A percentile compares a stretch with the other conserved stretches of the same genome.
Evolutionary conservation across 2,113 vertebrate genomes (phyloP).

Genomic region (Neodontobutis hainanensis): DNA sequence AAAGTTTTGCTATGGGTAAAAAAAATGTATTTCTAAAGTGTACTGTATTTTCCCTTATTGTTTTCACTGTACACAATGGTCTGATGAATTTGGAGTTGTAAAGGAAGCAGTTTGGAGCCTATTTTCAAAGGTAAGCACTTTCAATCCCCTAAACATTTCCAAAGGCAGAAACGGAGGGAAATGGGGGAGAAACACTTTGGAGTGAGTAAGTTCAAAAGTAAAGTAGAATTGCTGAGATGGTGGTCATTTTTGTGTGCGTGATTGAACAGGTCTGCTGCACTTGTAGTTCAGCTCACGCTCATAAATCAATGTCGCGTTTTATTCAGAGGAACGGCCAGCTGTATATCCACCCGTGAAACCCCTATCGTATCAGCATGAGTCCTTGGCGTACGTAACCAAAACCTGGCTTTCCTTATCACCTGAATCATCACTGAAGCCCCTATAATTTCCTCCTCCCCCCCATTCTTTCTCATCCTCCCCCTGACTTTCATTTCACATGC

Average conservation of each 20-base stretch:
- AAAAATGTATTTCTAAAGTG: conserved; percentile 6
- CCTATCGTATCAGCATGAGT: conserved; percentile 20
- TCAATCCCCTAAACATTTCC: conserved; percentile 4
- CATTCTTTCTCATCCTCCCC: conserved; percentile 38
- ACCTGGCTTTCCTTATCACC: conserved; percentile 60
- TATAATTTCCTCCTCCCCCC: conserved; percentile 50
- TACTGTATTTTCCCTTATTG: not conserved
- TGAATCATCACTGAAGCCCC: conserved; percentile 51
- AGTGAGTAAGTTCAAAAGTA: conserved; percentile 26
- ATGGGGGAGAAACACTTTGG: not conserved
- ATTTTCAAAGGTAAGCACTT: conserved; percentile 9
- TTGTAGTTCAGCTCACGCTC: conserved; percentile 51
- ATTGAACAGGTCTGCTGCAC: conserved; percentile 45
- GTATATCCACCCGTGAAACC: conserved; percentile 29
- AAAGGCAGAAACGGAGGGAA: not conserved
- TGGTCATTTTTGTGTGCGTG: conserved; percentile 29
- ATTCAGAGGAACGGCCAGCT: conserved; percentile 63
- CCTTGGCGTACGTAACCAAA: conserved; percentile 43
- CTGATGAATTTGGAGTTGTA: no score
- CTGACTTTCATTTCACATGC: conserved; percentile 51
- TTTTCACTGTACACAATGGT: not conserved
- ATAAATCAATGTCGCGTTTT: conserved; percentile 76
- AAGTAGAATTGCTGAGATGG: conserved; percentile 57
- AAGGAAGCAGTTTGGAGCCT: not conserved
- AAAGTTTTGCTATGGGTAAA: not conserved